Base-by-base conservation (phyloP, 2,797 vertebrate species). In the Ataeniobius toweri region DNA sequence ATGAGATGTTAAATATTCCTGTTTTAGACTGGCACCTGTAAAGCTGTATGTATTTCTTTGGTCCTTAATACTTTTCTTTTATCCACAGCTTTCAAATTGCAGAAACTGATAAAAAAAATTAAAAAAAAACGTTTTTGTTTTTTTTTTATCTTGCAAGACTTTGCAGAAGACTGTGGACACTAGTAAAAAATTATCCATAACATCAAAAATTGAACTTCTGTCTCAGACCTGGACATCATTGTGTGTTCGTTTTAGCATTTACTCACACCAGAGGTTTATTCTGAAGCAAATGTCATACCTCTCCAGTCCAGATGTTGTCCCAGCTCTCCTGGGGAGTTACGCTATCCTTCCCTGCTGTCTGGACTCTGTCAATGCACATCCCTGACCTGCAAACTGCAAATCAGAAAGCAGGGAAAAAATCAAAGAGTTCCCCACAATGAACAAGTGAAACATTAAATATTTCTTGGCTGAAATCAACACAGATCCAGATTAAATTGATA, bases 261-360 rank as follows among this genome's bases (percentile, higher is more conserved):
- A 91, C 89, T 91, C 88, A 92, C 91, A 89, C 77, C 71, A 85
- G 86, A 85, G 76, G 75, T 67, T 73, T 48, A 74, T 73, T 89
- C 85, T 48, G 76, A 81, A 91, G 87, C 84, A 9, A 85, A 80
- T 61, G 74, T 86, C 84, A 82, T 83, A 83, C 90, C 85, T 90
- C 89, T 46, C 75, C 75, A 67, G 81, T 51, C 86, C 78, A 83
- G 84, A 80, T 87, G 88, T 77, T 20, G 51, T 75, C 83, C 76
- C 77, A 70, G 75, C 58, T n/a, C 84, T 81, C 87, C 85, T 67
- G 78, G 78, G 90, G 82, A 80, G 83, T 83, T 26, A 48, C 85
- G 81, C 74, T 58, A 22, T 65, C 85, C 81, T 83, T 81, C 76
- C 81, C 85, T 86, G 81, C 86, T 88, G 90, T 83, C 81, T 67